Base-by-base conservation (phyloP, 2,888 invertebrate species). In the Dione vanillae region DNA sequence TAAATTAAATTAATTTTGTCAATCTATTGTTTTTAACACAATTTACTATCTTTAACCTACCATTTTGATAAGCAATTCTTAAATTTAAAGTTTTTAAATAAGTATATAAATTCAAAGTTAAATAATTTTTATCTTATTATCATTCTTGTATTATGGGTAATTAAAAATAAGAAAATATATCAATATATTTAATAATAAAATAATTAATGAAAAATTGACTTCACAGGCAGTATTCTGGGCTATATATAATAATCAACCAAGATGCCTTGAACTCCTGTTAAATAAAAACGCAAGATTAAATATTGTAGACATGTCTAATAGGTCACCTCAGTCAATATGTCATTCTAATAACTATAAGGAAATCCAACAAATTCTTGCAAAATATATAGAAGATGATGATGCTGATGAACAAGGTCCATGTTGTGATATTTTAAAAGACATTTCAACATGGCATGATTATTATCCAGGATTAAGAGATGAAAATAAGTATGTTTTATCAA, bases 151-250 rank as follows among this genome's bases (percentile, higher is more conserved):
- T 14, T 45, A 3, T 45, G 43, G 12, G 14, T 14, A 45, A 14
- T n/a, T 45, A 45, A 12, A 5, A 14, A 45, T 14, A 51, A 51
- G 19, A 11, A 12, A 6, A 2, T 12, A 52, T 20, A 27, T 7
- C 19, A 27, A 5, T 52, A 7, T 14, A 2, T 54, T 54, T 40
- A 6, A 11, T 37, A 40, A 37, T 56, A 1, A 56, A 56, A 37
- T 37, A 47, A 16, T 11, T 49, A 7, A 47, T 14, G 9, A 11
- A 10, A 49, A 37, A 16, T 37, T 19, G 49, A 37, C 40, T 64
- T 89, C 87, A 56, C 86, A 95, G 95, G 95, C 95, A 56, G 78
- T 95, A 64, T 95, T 95, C 83, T 95, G 95, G 94, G 95, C 95
- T 62, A 94, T 93, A 11, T 90, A 93, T 76, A 91, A 91, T 76